Base-by-base conservation (phyloP, 2,113 vertebrate genomes). In the Alexandromys fortis region DNA sequence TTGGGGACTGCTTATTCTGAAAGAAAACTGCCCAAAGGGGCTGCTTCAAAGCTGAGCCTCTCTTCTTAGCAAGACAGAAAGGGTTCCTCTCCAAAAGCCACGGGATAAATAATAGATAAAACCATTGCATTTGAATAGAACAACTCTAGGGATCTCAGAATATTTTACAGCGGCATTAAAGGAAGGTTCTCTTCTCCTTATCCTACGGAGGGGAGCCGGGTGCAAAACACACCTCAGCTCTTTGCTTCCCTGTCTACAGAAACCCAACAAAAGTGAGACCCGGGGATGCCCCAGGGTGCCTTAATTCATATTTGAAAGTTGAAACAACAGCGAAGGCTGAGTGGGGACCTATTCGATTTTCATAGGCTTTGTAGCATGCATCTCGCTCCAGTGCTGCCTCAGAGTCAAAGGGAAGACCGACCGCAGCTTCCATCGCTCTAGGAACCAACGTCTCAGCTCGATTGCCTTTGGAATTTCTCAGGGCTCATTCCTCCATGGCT, bases 31-130 rank as follows among this genome's bases (percentile, higher is more conserved):
- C 63, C 83, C 49, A 67, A 67, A 83, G 92, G 70, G 35, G 63
- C 49, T 12, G 47, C 94, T 95, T 97, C 94, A 95, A 95, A 97
- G 94, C 49, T 33, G n/a, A 86, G 85, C 42, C 42, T 90, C 45
- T 95, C 87, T 93, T 86, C 68, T 68, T 58, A 82, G 58, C 58
- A 28, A 47, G 24, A 47, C n/a, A 42, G 81, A 88, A 94, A 87
- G 12, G 52, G 83, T 78, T 77, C 35, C 10, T 93, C 38, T 96
- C 93, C 87, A 47, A 65, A 86, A 95, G 83, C 47, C 30, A 5
- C 4, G 35, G 42, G 72, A 96, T 96, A 93, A 95, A 98, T 98
- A 97, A 98, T 95, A 95, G 77, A 97, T 97, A 83, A 96, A 90
- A 82, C 93, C 86, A 72, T 72, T 89, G 86, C 90, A 89, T 94